A percentile compares a stretch with the other conserved stretches of the same genome.
These are phyloP conservation scores for Sebastes baramenuke DNA, from an alignment of 2,797 vertebrate genomes.

Conservation along the genomic window DNA sequence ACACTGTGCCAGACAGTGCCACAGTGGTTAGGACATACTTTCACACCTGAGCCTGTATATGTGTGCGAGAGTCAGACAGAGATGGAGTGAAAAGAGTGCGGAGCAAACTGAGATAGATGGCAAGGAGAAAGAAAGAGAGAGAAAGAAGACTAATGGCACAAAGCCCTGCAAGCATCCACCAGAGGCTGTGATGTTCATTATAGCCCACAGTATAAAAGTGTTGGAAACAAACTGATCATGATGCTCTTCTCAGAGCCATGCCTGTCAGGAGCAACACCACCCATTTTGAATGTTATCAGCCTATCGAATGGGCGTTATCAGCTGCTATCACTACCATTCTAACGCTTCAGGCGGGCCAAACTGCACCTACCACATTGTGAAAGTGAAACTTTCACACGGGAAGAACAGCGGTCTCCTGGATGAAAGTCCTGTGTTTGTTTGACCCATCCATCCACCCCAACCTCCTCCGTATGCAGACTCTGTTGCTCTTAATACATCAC, in stretches of 20 bases:
- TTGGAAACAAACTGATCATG: neutral
- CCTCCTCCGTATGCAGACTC: neutral
- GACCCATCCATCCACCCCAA: too few relatives aligned
- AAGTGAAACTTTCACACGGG: too few relatives aligned
- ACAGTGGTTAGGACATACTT: neutral
- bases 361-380: too few relatives aligned
- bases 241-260: neutral
- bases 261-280: neutral
- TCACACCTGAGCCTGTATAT: neutral
- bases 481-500: neutral
- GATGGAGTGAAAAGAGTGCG: neutral
- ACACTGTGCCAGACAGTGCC: neutral
- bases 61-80: neutral
- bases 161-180: neutral
- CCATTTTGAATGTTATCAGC: neutral
- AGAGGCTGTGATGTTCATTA: neutral
- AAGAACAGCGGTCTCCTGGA: too few relatives aligned
- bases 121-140: neutral
- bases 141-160: neutral
- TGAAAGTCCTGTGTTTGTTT: too few relatives aligned
- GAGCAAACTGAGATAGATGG: neutral
- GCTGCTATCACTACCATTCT: too few relatives aligned
- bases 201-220: neutral
- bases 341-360: neutral
- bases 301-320: neutral